These are phyloP conservation scores for Pomatorhinus ruficollis DNA, from an alignment of 2,113 vertebrate species.

Conservation along the genomic window DNA sequence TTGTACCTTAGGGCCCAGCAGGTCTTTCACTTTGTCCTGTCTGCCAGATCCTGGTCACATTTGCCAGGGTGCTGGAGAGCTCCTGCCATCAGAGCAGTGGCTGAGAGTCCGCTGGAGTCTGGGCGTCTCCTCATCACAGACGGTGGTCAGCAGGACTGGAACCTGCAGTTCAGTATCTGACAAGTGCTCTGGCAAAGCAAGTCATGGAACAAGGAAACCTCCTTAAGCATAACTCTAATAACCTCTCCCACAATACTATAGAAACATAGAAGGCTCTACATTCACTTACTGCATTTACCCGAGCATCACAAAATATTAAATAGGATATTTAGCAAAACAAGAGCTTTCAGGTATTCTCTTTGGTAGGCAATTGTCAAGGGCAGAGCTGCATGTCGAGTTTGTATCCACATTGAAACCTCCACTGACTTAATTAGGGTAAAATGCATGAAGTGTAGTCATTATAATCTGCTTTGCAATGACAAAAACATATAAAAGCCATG, in stretches of 20 bases:
- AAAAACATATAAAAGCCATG: conserved; percentile 1
- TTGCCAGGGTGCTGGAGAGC: not conserved
- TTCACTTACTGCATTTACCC: not conserved
- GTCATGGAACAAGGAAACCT: not conserved
- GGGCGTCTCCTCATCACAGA: not conserved
- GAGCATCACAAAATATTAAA: not conserved
- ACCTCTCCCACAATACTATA: not conserved
- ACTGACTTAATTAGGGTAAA: conserved; percentile 55
- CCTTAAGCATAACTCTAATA: not conserved
- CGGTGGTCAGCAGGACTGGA: not conserved
- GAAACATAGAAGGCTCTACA: rapidly evolving
- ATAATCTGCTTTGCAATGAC: conserved; percentile 28
- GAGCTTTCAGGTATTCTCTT: conserved; percentile 31
- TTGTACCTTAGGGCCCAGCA: not conserved
- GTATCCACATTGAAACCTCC: conserved; percentile 28
- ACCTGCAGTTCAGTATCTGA: not conserved
- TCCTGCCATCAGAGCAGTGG: not conserved
- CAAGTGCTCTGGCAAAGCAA: not conserved
- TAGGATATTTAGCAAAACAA: conserved; percentile 19
- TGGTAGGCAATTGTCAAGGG: not conserved
- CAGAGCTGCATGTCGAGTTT: not conserved
- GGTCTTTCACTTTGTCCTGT: not conserved
- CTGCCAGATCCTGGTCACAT: not conserved
- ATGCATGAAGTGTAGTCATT: conserved; percentile 40
- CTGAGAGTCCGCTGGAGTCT: not conserved